Evolutionary conservation across 1,140 invertebrate species (phyloP).

Genomic region (Drosophila tropicalis): DNA sequence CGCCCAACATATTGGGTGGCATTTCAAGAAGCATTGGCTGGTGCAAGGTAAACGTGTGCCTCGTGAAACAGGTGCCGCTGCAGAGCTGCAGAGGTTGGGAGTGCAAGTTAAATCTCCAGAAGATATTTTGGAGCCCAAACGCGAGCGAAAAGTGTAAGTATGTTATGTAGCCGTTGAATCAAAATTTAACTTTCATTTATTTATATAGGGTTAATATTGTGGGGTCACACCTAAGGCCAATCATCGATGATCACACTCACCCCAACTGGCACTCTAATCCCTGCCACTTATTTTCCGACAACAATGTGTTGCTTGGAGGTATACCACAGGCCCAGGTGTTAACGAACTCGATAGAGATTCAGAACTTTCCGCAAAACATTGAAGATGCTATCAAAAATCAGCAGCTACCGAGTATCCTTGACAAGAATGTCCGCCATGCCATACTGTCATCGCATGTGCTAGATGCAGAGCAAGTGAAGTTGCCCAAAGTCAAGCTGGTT

Average conservation of each 20-base stretch:
- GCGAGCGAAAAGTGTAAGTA: slow-evolving; percentile 56
- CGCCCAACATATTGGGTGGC: slow-evolving; percentile 88
- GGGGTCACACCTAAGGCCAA: slow-evolving; percentile 78
- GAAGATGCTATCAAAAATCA: slow-evolving; percentile 83
- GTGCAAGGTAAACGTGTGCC: slow-evolving; percentile 85
- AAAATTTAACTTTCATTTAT: not conserved
- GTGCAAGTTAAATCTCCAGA: slow-evolving; percentile 50
- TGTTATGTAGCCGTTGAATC: not conserved
- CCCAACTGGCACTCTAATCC: slow-evolving; percentile 86
- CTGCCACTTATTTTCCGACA: slow-evolving; percentile 86
- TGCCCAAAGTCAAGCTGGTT: slow-evolving; percentile 89
- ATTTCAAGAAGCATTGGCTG: slow-evolving; percentile 88
- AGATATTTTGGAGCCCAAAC: slow-evolving; percentile 40
- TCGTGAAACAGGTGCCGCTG: slow-evolving; percentile 84
- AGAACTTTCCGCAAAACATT: slow-evolving; percentile 86
- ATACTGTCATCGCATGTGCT: slow-evolving; percentile 89
- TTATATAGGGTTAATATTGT: slow-evolving; percentile 80
- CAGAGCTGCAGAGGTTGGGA: slow-evolving; percentile 80
- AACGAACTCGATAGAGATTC: slow-evolving; percentile 89
- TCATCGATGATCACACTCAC: slow-evolving; percentile 85
- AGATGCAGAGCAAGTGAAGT: slow-evolving; percentile 90
- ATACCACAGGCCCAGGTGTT: slow-evolving; percentile 89
- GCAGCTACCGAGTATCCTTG: slow-evolving; percentile 84
- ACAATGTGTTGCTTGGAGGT: slow-evolving; percentile 88
- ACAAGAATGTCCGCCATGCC: slow-evolving; percentile 85